These are phyloP conservation scores for Syrrhaptes paradoxus DNA, from an alignment of 2,113 vertebrate species.

Conservation along the genomic window DNA sequence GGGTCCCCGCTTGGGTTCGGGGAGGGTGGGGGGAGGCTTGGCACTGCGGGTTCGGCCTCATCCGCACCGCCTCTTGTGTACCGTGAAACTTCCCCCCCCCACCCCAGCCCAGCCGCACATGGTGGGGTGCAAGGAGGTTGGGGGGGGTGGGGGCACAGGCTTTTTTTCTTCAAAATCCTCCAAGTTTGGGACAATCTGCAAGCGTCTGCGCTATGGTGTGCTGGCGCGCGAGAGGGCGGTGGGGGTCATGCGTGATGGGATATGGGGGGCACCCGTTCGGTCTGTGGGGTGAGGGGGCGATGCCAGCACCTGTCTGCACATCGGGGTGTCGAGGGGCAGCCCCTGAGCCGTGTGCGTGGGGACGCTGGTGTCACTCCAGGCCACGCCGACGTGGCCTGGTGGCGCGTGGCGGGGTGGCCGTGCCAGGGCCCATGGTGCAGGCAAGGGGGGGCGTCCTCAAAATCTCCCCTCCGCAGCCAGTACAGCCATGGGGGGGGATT, in stretches of 20 bases:
- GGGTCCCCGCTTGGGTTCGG: background rate
- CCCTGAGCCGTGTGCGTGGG: background rate
- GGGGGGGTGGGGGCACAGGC: background rate
- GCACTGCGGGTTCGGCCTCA: background rate
- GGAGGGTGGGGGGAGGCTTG: background rate
- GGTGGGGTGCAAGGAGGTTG: background rate
- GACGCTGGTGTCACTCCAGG: background rate
- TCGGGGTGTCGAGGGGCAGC: background rate
- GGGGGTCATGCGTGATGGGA: background rate
- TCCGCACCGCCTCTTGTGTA: background rate
- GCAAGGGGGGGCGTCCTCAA: background rate
- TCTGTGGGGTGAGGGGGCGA: background rate
- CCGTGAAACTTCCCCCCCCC: background rate
- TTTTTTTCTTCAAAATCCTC: background rate
- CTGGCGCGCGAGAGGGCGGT: background rate
- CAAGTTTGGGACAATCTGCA: background rate
- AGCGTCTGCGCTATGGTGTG: background rate
- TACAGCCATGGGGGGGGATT: rapidly evolving
- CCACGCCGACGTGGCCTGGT: background rate
- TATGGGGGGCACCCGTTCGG: background rate
- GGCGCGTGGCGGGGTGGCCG: background rate
- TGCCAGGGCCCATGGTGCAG: background rate
- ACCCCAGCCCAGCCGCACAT: background rate
- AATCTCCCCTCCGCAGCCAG: background rate
- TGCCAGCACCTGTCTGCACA: rapidly evolving